phyloP scores from a whole-genome alignment of 2,797 vertebrate species.

The Hydrophis major region DNA sequence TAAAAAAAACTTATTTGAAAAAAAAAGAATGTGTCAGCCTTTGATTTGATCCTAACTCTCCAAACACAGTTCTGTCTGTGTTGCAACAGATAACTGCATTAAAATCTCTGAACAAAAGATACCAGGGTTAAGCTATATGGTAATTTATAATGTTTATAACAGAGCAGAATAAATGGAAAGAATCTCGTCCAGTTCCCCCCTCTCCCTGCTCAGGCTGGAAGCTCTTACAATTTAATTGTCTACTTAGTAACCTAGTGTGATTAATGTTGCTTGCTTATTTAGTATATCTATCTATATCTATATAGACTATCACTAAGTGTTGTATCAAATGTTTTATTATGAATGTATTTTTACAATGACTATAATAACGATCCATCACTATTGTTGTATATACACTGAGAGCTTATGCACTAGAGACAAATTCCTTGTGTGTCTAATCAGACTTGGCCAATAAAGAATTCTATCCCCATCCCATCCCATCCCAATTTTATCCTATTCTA shows the following conservation, averaged over 20 bases:
- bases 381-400: not conserved
- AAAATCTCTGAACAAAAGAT: conserved; percentile 8
- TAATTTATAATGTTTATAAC: not conserved
- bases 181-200: not conserved
- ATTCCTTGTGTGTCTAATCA: not conserved
- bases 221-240: too few relatives aligned
- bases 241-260: too few relatives aligned
- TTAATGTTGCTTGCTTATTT: too few relatives aligned
- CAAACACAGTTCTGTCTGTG: not conserved
- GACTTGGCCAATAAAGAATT: not conserved
- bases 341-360: too few relatives aligned
- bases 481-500: not conserved
- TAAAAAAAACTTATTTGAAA: too few relatives aligned
- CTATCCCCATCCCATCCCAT: not conserved
- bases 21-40: too few relatives aligned
- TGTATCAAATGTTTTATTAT: too few relatives aligned
- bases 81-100: not conserved
- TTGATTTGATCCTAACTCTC: not conserved
- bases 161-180: not conserved
- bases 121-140: not conserved
- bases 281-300: too few relatives aligned
- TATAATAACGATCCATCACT: not conserved
- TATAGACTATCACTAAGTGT: too few relatives aligned
- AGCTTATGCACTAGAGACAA: not conserved
- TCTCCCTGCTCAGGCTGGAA: not conserved